Evolutionary conservation across 2,888 invertebrate species (phyloP), one percentile per base, ranked within the genome.

Genomic region (Cephonodes hylas): DNA sequence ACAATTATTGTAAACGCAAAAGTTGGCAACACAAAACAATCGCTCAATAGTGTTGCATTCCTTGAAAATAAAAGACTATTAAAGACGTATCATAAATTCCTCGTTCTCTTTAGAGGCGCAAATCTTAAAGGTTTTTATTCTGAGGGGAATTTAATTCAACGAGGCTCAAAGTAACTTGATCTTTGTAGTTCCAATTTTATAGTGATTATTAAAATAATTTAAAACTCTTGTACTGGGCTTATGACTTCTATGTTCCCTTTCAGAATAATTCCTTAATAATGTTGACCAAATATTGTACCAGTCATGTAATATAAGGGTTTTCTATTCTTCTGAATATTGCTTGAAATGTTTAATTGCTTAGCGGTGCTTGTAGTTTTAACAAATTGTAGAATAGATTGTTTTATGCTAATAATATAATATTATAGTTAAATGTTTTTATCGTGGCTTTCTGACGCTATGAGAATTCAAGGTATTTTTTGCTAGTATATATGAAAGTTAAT

Each of bases 221-320:
- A n/a, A n/a, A n/a, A n/a, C n/a, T n/a, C n/a, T n/a, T n/a, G n/a
- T n/a, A n/a, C n/a, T n/a, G n/a, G n/a, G n/a, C n/a, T n/a, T n/a
- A n/a, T n/a, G n/a, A n/a, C n/a, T n/a, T n/a, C n/a, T n/a, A n/a
- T n/a, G n/a, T n/a, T 4, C 10, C 15, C 18, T 8, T 53, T 31
- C 25, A 25, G 53, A 53, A 53, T 31, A 53, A 18, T 31, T 31
- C 18, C 18, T 53, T 8, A 48, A 48, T 53, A 27, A 53, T 53
- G 18, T 53, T 53, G 53, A 53, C 53, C 53, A 53, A 53, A 53
- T 27, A 53, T 48, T 53, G 15, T 20, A 53, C 53, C 53, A 53
- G 31, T 53, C 31, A 31, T 31, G 53, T 53, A 31, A 53, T 18
- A 10, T 53, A 53, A 53, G 27, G 18, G 13, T 31, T 53, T 53